phyloP scores from a whole-genome alignment of 1,140 invertebrate species.

The Atta colombica region DNA sequence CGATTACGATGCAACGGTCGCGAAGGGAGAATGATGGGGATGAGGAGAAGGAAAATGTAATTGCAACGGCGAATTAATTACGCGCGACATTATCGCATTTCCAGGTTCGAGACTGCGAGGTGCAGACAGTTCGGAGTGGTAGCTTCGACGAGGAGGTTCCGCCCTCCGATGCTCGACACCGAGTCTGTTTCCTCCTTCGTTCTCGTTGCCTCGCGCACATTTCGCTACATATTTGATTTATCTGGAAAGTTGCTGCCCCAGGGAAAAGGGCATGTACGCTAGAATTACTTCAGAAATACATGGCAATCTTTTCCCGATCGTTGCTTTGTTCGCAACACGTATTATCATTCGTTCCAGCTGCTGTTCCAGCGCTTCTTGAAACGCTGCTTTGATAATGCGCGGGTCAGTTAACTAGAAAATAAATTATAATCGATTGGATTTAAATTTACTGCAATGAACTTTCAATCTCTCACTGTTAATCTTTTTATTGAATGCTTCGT shows the following conservation, averaged over 20 bases:
- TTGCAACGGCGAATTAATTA: constrained; percentile 71
- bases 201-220: not conserved
- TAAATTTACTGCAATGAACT: not conserved
- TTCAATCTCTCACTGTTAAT: not conserved
- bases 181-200: constrained; percentile 1
- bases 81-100: constrained; percentile 72
- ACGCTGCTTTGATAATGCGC: constrained; percentile 41
- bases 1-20: constrained; percentile 6
- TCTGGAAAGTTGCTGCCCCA: constrained; percentile 65
- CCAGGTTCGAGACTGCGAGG: constrained; percentile 45
- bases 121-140: constrained; percentile 59
- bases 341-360: constrained; percentile 3
- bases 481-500: not conserved
- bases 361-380: constrained; percentile 38
- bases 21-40: no score
- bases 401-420: not conserved
- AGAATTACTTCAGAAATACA: constrained; percentile 70
- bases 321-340: constrained; percentile 62
- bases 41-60: constrained; percentile 30
- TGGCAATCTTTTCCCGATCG: constrained; percentile 53
- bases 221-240: constrained; percentile 74
- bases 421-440: constrained; percentile 16
- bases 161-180: not conserved
- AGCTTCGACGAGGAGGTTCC: constrained; percentile 59
- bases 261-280: constrained; percentile 46